phyloP scores from a whole-genome alignment of 2,797 vertebrate genomes.

The Silurus lanzhouensis region DNA sequence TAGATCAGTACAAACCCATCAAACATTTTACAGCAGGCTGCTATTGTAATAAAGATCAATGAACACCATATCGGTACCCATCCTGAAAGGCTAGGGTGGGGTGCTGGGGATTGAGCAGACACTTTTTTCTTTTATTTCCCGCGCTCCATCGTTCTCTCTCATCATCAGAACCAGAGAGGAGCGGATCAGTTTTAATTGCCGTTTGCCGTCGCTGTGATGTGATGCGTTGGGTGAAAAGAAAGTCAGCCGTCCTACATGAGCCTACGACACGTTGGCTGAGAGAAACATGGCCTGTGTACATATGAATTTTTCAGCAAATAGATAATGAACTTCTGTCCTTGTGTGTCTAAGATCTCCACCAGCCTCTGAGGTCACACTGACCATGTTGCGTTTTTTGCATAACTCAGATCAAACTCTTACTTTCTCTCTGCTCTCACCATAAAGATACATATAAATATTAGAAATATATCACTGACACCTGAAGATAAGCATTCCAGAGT shows the following conservation, averaged over 20 bases:
- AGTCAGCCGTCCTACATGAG: constrained; percentile 67
- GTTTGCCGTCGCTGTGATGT: constrained; percentile 71
- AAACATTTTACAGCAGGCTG: constrained; percentile 82
- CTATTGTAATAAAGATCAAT: constrained; percentile 87
- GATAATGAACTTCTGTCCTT: constrained; percentile 8
- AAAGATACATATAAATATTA: constrained; percentile 25
- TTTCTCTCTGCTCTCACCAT: not conserved
- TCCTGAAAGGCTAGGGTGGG: constrained; percentile 74
- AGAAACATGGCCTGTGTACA: constrained; percentile 22
- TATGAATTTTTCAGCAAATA: constrained; percentile 12
- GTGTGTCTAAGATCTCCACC: not conserved
- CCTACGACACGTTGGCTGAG: constrained; percentile 15
- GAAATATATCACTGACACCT: constrained; percentile 66
- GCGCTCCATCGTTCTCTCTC: constrained; percentile 64
- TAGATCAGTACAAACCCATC: constrained; percentile 85
- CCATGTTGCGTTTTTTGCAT: constrained; percentile 63
- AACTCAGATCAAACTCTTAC: constrained; percentile 70
- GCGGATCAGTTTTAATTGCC: constrained; percentile 78
- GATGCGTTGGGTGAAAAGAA: constrained; percentile 64
- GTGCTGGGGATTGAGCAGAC: constrained; percentile 65
- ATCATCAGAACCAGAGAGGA: constrained; percentile 61
- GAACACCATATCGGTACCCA: constrained; percentile 75
- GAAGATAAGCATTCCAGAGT: constrained; percentile 74
- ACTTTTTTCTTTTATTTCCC: constrained; percentile 56
- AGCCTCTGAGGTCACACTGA: constrained; percentile 62